A percentile compares a stretch with the other conserved stretches of the same genome.
Evolutionary conservation across 2,888 invertebrate species (phyloP).

Genomic region (Blastobasis adustella): DNA sequence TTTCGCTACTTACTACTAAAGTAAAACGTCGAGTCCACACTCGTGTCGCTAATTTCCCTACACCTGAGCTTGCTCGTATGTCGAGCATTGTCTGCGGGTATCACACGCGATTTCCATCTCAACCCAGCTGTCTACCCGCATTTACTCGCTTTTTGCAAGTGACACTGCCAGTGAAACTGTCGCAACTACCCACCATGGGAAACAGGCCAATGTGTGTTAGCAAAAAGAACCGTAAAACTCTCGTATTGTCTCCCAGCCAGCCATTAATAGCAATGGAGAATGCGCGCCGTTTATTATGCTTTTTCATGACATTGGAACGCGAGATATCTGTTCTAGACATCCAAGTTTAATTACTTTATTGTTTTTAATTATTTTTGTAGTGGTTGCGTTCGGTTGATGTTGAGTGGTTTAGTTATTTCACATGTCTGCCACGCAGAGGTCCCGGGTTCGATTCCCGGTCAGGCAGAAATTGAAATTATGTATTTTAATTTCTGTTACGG

Average conservation of each 20-base stretch:
- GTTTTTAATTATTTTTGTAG: no score
- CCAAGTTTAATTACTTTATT: no score
- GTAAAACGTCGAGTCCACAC: no score
- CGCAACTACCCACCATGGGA: constrained; percentile 34
- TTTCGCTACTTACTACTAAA: no score
- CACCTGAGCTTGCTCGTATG: no score
- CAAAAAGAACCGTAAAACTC: constrained; percentile 24
- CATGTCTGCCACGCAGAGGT: no score
- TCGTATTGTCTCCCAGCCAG: constrained; percentile 4
- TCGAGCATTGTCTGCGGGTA: neutral
- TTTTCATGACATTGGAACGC: constrained; percentile 3
- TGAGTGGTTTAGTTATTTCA: no score
- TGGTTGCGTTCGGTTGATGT: no score
- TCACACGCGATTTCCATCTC: constrained; percentile 5
- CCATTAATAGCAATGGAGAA: neutral
- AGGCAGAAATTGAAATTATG: no score
- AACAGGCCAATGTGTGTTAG: constrained; percentile 28
- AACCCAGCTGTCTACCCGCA: neutral
- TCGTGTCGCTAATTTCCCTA: no score
- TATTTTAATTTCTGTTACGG: no score
- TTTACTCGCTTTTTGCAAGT: constrained; percentile 11
- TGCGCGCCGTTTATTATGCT: neutral
- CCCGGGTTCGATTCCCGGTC: no score
- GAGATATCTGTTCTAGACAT: constrained; percentile 1
- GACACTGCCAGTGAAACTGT: constrained; percentile 38